Evolutionary conservation across 2,797 vertebrate species (phyloP).

Genomic region (Rhinichthys osculus): DNA sequence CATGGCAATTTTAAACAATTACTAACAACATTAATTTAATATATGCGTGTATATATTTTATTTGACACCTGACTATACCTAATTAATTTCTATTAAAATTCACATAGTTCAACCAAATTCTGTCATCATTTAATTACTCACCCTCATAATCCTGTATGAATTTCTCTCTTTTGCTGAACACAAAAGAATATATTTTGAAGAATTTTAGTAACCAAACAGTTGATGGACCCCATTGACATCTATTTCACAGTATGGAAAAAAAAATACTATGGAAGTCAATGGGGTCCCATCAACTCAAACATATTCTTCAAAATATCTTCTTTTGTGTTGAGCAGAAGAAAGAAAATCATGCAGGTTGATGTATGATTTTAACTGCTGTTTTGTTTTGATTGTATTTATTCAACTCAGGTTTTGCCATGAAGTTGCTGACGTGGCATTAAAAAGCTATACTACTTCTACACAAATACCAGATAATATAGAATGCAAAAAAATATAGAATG

Average conservation of each 20-base stretch:
- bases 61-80: not conserved
- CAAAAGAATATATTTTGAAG: not conserved
- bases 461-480: no score
- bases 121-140: not conserved
- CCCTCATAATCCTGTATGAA: not conserved
- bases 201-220: not conserved
- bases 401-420: no score
- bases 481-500: no score
- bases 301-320: not conserved
- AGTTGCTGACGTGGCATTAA: no score
- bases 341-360: not conserved
- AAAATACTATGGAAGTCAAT: not conserved
- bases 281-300: not conserved
- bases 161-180: not conserved
- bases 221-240: not conserved
- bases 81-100: not conserved
- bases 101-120: not conserved
- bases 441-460: no score
- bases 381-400: no score
- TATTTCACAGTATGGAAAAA: not conserved
- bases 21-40: no score
- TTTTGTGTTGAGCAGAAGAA: not conserved
- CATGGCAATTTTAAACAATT: no score
- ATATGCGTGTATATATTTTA: not conserved
- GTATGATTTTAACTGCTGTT: no score